Percentiles rank a stretch among this genome's conserved stretches.
phyloP scores from a whole-genome alignment of 1,140 invertebrate species.

The Ladona fulva region DNA sequence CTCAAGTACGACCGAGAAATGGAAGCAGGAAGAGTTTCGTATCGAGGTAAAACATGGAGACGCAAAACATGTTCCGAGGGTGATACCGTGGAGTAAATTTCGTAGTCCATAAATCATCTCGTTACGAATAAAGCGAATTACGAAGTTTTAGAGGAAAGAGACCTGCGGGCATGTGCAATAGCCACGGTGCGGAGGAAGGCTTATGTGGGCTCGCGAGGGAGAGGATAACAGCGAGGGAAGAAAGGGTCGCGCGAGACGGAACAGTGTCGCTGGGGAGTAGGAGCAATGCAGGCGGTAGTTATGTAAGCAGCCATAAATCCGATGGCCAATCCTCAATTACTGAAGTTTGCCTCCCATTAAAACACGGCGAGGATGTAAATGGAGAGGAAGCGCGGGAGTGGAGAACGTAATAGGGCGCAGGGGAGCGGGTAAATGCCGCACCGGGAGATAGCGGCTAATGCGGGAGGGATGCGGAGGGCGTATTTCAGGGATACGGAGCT shows the following conservation, averaged over 20 bases:
- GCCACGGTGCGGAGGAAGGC: no score
- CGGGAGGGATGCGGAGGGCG: neutral
- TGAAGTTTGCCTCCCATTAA: neutral
- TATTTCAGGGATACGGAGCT: neutral
- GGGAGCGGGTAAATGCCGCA: neutral
- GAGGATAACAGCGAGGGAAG: neutral
- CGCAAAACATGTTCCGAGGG: no score
- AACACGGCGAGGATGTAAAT: conserved; percentile 3
- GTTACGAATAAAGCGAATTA: no score
- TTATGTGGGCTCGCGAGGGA: neutral
- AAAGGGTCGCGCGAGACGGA: neutral
- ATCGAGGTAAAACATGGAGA: no score
- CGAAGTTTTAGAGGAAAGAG: no score
- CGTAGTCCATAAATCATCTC: no score
- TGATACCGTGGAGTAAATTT: no score
- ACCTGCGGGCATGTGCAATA: no score
- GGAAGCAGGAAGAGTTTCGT: no score
- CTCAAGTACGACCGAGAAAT: no score
- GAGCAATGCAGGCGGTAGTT: neutral
- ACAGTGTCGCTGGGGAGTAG: neutral
- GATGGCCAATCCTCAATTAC: conserved; percentile 1
- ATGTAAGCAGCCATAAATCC: neutral
- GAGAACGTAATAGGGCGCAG: neutral
- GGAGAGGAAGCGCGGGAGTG: neutral
- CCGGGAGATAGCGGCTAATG: neutral